A percentile compares a stretch with the other conserved stretches of the same genome.
These are phyloP conservation scores for Rana temporaria DNA, from an alignment of 2,113 vertebrate genomes.

Conservation along the genomic window DNA sequence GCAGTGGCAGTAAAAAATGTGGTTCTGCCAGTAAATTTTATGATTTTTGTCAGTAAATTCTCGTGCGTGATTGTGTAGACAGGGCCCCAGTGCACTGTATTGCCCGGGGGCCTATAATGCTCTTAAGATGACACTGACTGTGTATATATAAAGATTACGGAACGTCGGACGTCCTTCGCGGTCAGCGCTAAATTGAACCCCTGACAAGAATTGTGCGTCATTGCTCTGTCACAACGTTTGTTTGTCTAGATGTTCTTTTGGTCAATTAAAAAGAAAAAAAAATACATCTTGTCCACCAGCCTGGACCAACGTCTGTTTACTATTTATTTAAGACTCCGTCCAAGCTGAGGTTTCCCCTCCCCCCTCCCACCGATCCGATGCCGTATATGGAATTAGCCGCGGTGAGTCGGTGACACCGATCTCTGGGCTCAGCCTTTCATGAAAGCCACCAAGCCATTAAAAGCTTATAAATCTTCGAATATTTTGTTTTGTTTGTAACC, in stretches of 20 bases:
- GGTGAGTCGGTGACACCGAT: background rate
- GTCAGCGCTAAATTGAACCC: background rate
- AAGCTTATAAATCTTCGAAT: constrained; percentile 2
- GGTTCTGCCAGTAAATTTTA: no score
- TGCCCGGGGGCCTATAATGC: no score
- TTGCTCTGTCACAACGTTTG: background rate
- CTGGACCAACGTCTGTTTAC: background rate
- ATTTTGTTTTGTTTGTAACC: constrained; percentile 5
- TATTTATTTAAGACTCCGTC: background rate
- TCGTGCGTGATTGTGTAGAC: no score
- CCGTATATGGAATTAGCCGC: background rate
- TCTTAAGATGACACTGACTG: no score
- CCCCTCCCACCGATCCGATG: background rate
- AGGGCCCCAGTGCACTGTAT: no score
- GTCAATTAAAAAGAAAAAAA: background rate
- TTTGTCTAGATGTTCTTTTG: background rate
- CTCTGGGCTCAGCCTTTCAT: background rate
- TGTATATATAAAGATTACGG: no score
- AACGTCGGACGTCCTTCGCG: no score
- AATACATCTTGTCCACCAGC: background rate
- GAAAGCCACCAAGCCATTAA: background rate
- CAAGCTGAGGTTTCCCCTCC: background rate
- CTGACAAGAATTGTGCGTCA: background rate
- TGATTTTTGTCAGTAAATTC: no score
- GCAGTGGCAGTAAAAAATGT: no score